phyloP scores from a whole-genome alignment of 1,140 invertebrate genomes.

The Sycophila sp. region DNA sequence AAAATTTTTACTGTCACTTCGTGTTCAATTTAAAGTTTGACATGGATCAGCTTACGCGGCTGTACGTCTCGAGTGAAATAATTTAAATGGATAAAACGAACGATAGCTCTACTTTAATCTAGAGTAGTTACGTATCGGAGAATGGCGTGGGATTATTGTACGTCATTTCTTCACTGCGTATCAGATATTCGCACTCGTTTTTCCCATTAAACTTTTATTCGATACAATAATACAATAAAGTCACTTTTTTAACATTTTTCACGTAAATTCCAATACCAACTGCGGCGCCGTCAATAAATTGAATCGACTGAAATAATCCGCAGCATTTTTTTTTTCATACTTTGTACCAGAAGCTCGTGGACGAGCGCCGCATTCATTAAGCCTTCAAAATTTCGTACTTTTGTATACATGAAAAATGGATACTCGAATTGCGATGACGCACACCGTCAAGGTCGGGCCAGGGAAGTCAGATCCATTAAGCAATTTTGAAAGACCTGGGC shows the following conservation, averaged over 20 bases:
- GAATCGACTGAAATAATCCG: too few species aligned
- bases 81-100: constrained; percentile 20
- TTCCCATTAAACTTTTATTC: neutral
- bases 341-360: too few species aligned
- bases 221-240: neutral
- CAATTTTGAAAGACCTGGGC: neutral
- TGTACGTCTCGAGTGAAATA: neutral
- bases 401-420: too few species aligned
- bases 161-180: neutral
- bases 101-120: constrained; percentile 8
- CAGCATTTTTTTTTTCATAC: too few species aligned
- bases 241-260: too few species aligned
- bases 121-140: neutral
- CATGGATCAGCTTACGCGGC: neutral
- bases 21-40: constrained; percentile 6
- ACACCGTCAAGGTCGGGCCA: too few species aligned
- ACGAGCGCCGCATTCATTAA: too few species aligned
- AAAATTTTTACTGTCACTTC: neutral
- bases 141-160: neutral
- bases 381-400: too few species aligned
- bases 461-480: too few species aligned
- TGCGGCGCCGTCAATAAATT: too few species aligned
- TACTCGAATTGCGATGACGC: too few species aligned
- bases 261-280: too few species aligned
- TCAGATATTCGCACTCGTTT: neutral